Conservation (phyloP, 2,113 vertebrate species). For the Quiscalus mexicanus region DNA sequence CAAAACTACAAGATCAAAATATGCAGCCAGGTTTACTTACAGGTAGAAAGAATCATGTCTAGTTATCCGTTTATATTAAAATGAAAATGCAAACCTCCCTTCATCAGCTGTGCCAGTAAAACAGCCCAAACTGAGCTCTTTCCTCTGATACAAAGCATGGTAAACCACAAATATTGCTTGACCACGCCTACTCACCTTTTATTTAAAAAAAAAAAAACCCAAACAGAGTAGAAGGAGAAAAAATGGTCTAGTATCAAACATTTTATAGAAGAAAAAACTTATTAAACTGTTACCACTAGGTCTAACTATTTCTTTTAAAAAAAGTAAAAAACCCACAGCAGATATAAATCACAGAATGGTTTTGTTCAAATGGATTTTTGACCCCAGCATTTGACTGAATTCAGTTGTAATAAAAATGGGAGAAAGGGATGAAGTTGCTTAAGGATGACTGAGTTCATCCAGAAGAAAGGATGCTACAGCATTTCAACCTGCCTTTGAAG, state of each 20-base stretch:
- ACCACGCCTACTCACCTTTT: constrained; percentile 65
- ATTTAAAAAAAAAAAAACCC: neutral
- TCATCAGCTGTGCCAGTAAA: neutral
- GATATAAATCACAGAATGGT: neutral
- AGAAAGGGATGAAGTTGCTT: neutral
- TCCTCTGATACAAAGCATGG: neutral
- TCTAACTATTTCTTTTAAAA: neutral
- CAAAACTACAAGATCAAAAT: neutral
- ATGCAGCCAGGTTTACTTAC: constrained; percentile 54
- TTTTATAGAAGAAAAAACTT: neutral
- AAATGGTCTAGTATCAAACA: neutral
- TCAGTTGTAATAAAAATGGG: neutral
- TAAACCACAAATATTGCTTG: constrained; percentile 41
- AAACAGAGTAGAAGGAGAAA: neutral
- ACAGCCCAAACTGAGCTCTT: constrained; percentile 10
- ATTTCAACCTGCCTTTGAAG: neutral
- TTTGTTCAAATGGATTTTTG: neutral
- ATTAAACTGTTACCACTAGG: neutral
- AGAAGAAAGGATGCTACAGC: neutral
- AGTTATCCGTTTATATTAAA: neutral
- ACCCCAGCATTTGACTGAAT: neutral
- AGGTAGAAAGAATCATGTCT: constrained; percentile 75
- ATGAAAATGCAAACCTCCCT: neutral
- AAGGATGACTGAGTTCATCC: neutral
- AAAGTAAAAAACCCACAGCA: neutral